Evolutionary conservation across 2,797 vertebrate genomes (phyloP).

Genomic region (Scomberomorus guttatus): DNA sequence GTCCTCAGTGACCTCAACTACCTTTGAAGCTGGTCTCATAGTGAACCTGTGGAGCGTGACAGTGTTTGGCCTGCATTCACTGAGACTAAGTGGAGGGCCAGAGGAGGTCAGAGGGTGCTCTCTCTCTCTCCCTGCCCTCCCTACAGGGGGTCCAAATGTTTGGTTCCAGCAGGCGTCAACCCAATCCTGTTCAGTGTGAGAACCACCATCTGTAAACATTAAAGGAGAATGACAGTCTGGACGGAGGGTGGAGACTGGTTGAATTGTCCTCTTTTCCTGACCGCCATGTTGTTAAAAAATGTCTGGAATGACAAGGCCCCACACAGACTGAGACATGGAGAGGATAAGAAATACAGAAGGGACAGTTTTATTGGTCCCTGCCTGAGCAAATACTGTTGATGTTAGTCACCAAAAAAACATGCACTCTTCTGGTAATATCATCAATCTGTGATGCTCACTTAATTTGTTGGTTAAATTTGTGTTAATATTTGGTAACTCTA

Average conservation of each 20-base stretch:
- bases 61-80: slow-evolving; percentile 5
- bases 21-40: background rate
- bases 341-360: background rate
- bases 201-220: slow-evolving; percentile 41
- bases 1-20: background rate
- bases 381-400: background rate
- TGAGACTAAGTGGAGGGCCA: slow-evolving; percentile 32
- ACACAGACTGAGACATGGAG: slow-evolving; percentile 17
- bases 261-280: slow-evolving; percentile 69
- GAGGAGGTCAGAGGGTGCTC: slow-evolving; percentile 40
- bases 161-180: slow-evolving; percentile 38
- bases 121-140: background rate
- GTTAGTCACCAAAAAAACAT: background rate
- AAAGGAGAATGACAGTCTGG: slow-evolving; percentile 48
- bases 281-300: slow-evolving; percentile 66
- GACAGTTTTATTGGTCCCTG: slow-evolving; percentile 2
- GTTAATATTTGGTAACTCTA: no score
- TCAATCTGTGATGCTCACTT: no score
- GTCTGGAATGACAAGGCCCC: slow-evolving; percentile 35
- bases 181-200: slow-evolving; percentile 51
- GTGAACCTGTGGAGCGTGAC: slow-evolving; percentile 21
- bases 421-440: background rate
- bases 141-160: slow-evolving; percentile 46
- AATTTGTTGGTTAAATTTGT: no score
- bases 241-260: slow-evolving; percentile 52